These are phyloP conservation scores for Drosophila neotestacea DNA, from an alignment of 2,888 invertebrate genomes.

Conservation along the genomic window DNA sequence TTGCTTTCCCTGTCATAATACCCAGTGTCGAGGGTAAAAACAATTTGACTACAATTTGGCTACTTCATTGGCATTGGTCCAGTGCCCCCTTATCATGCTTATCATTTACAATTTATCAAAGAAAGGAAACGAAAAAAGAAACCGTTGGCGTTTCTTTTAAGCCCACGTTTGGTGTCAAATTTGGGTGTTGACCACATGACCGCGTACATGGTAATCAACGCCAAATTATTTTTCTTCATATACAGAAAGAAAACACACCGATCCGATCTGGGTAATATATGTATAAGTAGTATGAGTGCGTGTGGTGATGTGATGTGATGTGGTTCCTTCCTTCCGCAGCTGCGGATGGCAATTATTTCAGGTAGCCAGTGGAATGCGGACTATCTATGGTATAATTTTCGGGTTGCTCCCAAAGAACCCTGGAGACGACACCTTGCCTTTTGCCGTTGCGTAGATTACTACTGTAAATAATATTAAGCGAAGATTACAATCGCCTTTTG, in stretches of 20 bases:
- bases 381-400: constrained; percentile 58
- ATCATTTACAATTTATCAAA: constrained; percentile 66
- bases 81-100: constrained; percentile 52
- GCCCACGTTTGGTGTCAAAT: constrained; percentile 72
- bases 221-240: constrained; percentile 69
- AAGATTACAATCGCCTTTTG: constrained; percentile 70
- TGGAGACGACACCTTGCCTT: constrained; percentile 73
- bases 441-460: constrained; percentile 72
- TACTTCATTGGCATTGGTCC: constrained; percentile 40
- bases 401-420: constrained; percentile 2
- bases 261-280: constrained; percentile 2
- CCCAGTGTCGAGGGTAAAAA: constrained; percentile 20
- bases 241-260: neutral
- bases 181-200: constrained; percentile 79
- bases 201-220: constrained; percentile 81
- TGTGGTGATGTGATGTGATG: neutral
- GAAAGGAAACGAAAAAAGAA: neutral
- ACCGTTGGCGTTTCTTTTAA: neutral
- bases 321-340: constrained; percentile 49
- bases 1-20: constrained; percentile 1
- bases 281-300: constrained; percentile 4
- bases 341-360: constrained; percentile 77
- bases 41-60: constrained; percentile 58
- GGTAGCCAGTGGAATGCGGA: constrained; percentile 62
- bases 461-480: constrained; percentile 81